Conservation (phyloP, 2,888 invertebrate species). For the Clitarchus hookeri region DNA sequence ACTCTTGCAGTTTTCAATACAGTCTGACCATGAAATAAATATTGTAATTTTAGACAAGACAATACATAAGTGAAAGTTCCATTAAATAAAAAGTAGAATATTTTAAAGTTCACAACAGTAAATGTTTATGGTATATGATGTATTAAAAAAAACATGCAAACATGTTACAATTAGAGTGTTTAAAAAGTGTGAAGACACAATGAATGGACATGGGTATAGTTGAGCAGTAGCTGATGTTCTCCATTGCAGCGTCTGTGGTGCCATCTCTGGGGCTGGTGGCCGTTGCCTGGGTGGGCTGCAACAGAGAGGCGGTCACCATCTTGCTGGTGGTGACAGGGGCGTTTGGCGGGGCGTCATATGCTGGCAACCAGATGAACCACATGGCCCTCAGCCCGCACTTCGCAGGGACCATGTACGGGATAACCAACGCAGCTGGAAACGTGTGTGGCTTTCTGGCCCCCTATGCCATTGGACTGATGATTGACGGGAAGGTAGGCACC, state of each 20-base stretch:
- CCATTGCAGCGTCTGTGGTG: constrained; percentile 63
- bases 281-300: constrained; percentile 79
- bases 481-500: constrained; percentile 65
- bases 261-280: constrained; percentile 77
- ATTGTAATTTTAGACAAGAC: no score
- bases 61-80: no score
- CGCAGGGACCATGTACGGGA: constrained; percentile 83
- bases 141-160: no score
- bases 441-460: constrained; percentile 83
- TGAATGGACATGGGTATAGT: no score
- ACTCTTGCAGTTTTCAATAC: no score
- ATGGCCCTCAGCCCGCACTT: constrained; percentile 79
- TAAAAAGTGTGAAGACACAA: no score
- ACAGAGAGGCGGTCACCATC: constrained; percentile 69
- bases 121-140: no score
- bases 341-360: constrained; percentile 76
- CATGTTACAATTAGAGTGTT: no score
- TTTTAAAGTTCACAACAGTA: no score
- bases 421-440: constrained; percentile 82
- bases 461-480: constrained; percentile 74
- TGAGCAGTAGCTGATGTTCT: constrained; percentile 20
- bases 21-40: no score
- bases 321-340: constrained; percentile 73
- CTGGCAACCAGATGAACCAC: constrained; percentile 84
- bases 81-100: no score